Base-by-base conservation (phyloP, 2,113 vertebrate genomes). In the Asarcornis scutulata region DNA sequence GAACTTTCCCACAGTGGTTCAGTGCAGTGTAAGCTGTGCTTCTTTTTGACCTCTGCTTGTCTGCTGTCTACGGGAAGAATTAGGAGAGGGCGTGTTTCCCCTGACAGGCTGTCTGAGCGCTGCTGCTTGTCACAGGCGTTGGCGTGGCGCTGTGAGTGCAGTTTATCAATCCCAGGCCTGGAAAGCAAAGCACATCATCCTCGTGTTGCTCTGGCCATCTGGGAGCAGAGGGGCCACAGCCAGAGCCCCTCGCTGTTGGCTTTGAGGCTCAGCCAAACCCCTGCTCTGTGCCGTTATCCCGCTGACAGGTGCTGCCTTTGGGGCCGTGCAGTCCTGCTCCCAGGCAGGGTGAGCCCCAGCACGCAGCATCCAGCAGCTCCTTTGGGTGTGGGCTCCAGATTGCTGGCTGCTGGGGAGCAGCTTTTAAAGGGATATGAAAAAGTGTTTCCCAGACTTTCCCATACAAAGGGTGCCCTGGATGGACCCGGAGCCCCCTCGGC, bases 61-160 rank as follows among this genome's bases (percentile, higher is more conserved):
- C 66, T 88, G 78, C 77, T 3, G 0, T 68, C 50, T 50, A 64
- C 34, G 31, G 34, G 23, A 56, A 17, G 27, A 71, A 17, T 18
- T 62, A 58, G 80, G 40, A 76, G 94, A 48, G 2, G 6, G 27
- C 69, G 25, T 52, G 11, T 62, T 87, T 76, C 58, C 63, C 75
- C 26, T 83, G 62, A 34, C 69, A 82, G 89, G n/a, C 78, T 71
- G 16, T 85, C 56, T 91, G 81, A 95, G 48, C 22, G 48, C 48
- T 50, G 50, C 50, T 25, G 50, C 50, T 25, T 12, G 11, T 50
- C 23, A 13, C 23, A 50, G 50, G 50, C 23, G 12, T 23, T 50
- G 50, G 23, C 31, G 17, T 4, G 12, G 11, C 59, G 60, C 68
- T 83, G 53, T 23, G 60, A 36, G 12, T 18, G 38, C 32, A 56